A percentile compares a stretch with the other conserved stretches of the same genome.
Evolutionary conservation across 2,797 vertebrate genomes (phyloP).

Genomic region (Chelon auratus): DNA sequence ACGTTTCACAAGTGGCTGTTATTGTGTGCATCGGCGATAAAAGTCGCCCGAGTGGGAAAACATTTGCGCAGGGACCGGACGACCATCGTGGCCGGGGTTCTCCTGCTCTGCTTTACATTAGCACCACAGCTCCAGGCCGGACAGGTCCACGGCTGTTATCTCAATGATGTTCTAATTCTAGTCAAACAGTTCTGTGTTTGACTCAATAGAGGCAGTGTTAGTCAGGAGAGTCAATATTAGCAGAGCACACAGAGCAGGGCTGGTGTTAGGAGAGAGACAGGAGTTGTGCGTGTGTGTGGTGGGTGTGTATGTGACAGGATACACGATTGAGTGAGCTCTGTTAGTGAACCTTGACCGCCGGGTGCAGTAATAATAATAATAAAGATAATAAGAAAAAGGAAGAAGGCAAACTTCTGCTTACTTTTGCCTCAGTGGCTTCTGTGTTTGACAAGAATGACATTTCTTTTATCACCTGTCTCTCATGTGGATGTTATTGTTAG

Average conservation of each 20-base stretch:
- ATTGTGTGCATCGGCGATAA: slow-evolving; percentile 59
- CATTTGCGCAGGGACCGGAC: slow-evolving; percentile 61
- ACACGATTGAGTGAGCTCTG: slow-evolving; percentile 73
- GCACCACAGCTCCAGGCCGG: slow-evolving; percentile 66
- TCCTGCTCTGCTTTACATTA: slow-evolving; percentile 72
- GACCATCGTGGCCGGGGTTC: slow-evolving; percentile 37
- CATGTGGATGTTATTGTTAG: slow-evolving; percentile 65
- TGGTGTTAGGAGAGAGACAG: slow-evolving; percentile 87
- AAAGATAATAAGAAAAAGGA: slow-evolving; percentile 78
- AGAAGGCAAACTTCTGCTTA: slow-evolving; percentile 73
- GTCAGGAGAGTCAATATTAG: slow-evolving; percentile 96
- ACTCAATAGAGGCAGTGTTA: slow-evolving; percentile 91
- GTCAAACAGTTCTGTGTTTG: slow-evolving; percentile 89
- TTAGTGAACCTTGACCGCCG: slow-evolving; percentile 81
- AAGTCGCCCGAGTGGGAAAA: slow-evolving; percentile 59
- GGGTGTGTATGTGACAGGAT: slow-evolving; percentile 60
- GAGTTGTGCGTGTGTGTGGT: slow-evolving; percentile 49
- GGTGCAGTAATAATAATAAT: slow-evolving; percentile 75
- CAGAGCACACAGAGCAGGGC: slow-evolving; percentile 90
- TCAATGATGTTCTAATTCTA: slow-evolving; percentile 89
- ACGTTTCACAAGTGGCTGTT: slow-evolving; percentile 66
- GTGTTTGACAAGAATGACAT: slow-evolving; percentile 71
- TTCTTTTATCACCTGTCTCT: slow-evolving; percentile 68
- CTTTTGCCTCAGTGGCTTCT: slow-evolving; percentile 65
- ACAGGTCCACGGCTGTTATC: slow-evolving; percentile 85